Conservation (phyloP, 2,888 invertebrate genomes). For the Drymonia ruficornis region DNA sequence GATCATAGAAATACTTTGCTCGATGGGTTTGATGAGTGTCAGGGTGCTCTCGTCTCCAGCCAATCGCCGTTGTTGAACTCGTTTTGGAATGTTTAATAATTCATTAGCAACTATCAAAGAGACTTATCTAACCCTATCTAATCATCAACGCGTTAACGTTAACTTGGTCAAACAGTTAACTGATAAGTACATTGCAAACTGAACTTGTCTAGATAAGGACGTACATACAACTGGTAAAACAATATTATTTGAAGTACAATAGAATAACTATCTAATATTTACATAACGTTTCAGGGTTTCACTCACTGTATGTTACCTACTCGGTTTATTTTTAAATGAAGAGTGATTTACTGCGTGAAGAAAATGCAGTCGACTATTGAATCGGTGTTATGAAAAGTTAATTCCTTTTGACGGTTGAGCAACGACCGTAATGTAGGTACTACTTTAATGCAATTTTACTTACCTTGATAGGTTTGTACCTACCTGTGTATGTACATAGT, state of each 20-base stretch:
- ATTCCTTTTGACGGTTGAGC: conserved; percentile 32
- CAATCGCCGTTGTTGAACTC: background rate
- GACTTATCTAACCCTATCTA: conserved; percentile 38
- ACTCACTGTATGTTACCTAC: background rate
- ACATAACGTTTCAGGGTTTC: background rate
- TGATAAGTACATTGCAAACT: conserved; percentile 41
- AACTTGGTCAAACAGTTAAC: conserved; percentile 47
- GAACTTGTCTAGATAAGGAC: conserved; percentile 31
- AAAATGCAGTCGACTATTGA: conserved; percentile 3
- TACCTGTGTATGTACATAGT: background rate
- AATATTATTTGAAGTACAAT: background rate
- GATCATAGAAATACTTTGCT: too few species aligned
- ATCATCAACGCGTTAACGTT: conserved; percentile 47
- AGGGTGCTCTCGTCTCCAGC: background rate
- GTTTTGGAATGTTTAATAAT: background rate
- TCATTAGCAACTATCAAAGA: background rate
- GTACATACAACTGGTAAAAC: conserved; percentile 2
- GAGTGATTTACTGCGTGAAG: background rate
- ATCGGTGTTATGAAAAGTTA: conserved; percentile 31
- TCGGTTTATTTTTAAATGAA: background rate
- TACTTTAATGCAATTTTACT: conserved; percentile 18
- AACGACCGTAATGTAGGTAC: conserved; percentile 19
- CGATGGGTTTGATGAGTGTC: too few species aligned
- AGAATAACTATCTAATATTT: background rate
- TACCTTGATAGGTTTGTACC: conserved; percentile 4